Evolutionary conservation across 2,888 invertebrate species (phyloP), one percentile per base, ranked within the genome.

Genomic region (Diploptera punctata): DNA sequence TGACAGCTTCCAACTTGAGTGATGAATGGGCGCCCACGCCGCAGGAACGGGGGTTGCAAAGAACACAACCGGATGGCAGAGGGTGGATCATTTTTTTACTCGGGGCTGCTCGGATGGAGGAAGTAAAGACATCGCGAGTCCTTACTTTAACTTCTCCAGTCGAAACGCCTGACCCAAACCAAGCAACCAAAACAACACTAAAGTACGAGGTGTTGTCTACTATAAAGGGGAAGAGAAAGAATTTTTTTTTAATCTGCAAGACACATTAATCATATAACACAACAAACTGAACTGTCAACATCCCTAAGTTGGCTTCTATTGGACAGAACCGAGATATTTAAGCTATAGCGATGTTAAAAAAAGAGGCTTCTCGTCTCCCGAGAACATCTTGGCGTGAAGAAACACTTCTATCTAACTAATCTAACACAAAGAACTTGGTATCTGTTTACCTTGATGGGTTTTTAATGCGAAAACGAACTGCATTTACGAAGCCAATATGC

Each of bases 1-100:
- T 74, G 74, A 74, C 74, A 74, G 74, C 70, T 67, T 61, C 33
- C 74, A 26, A 31, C 47, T 47, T 67, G 74, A 74, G 74, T 74
- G 74, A 74, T 74, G 74, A 72, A 74, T 72, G 74, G 72, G 49
- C 47, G 18, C 13, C 24, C 21, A 57, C 52, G 54, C 68, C 57
- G 54, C 54, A 68, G 68, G 33, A 68, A 68, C 26, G 65, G 16
- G 68, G 43, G 43, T 57, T 52, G n/a, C 24, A 43, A n/a, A 61
- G 43, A 44, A 69, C 54, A 33, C 38, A 68, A 9, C 31, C 52
- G 68, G 49, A 31, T 47, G 18, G 68, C 31, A 21, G 52, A 47
- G 26, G 57, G 57, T 57, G 31, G 57, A 57, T 24, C n/a, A 29
- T 29, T 52, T 57, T 33, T 33, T 33, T 10, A 7, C 10, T 33